phyloP scores from a whole-genome alignment of 2,888 invertebrate genomes.

The Pristionchus mayeri region DNA sequence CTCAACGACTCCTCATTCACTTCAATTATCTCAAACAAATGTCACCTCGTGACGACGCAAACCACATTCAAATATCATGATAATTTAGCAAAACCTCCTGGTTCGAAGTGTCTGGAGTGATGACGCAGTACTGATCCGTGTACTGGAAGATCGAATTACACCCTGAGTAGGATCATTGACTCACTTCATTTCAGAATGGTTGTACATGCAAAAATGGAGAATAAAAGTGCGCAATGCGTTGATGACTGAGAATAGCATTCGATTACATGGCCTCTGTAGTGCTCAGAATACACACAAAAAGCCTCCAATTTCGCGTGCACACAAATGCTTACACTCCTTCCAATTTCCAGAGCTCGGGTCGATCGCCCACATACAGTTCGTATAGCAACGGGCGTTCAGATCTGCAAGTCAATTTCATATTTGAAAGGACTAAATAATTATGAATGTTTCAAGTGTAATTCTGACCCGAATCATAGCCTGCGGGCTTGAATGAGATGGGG shows the following conservation, averaged over 20 bases:
- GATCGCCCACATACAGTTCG: not conserved
- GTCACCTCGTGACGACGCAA: too few relatives aligned
- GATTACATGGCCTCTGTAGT: not conserved
- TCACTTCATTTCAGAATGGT: not conserved
- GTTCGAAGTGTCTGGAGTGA: not conserved
- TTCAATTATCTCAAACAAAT: too few relatives aligned
- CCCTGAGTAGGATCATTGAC: not conserved
- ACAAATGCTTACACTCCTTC: not conserved
- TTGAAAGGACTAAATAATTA: not conserved
- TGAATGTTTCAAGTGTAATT: not conserved
- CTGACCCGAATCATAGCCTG: not conserved
- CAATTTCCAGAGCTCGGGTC: not conserved
- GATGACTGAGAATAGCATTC: too few relatives aligned
- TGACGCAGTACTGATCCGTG: conserved; percentile 15
- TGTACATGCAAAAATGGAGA: too few relatives aligned
- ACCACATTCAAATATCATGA: too few relatives aligned
- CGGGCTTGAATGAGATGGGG: not conserved
- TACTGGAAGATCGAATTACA: not conserved
- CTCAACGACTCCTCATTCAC: too few relatives aligned
- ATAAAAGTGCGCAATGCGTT: too few relatives aligned
- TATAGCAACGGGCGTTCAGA: not conserved
- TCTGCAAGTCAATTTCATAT: not conserved
- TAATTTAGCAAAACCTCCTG: too few relatives aligned
- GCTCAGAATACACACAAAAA: not conserved
- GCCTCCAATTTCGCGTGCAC: not conserved